phyloP scores from a whole-genome alignment of 2,797 vertebrate species.

The Tenualosa thibaudeaui region DNA sequence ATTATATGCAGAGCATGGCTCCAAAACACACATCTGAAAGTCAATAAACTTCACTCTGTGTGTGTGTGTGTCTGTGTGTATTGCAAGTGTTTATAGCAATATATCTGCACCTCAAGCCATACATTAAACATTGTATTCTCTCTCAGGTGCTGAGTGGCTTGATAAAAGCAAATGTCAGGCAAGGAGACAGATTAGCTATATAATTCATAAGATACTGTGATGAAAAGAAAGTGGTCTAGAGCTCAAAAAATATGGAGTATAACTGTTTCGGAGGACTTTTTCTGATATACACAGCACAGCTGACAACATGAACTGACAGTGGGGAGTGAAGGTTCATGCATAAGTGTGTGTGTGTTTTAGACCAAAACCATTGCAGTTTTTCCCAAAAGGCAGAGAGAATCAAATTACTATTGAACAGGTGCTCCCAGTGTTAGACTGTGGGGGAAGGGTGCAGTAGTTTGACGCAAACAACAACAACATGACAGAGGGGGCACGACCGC shows the following conservation, averaged over 20 bases:
- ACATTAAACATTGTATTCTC: slow-evolving; percentile 3
- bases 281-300: background rate
- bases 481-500: background rate
- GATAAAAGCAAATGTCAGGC: background rate
- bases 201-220: background rate
- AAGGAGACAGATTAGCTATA: background rate
- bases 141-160: background rate
- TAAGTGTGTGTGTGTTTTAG: background rate
- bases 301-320: background rate
- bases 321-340: background rate
- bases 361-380: slow-evolving; percentile 2
- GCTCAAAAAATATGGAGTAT: background rate
- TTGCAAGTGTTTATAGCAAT: background rate
- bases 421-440: slow-evolving; percentile 16
- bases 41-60: background rate
- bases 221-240: background rate
- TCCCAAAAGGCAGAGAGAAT: slow-evolving; percentile 34
- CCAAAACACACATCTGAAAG: slow-evolving; percentile 10
- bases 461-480: background rate
- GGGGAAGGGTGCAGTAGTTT: background rate
- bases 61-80: background rate
- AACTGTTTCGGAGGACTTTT: background rate
- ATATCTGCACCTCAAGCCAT: slow-evolving; percentile 10
- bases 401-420: slow-evolving; percentile 41
- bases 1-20: background rate